Evolutionary conservation across 1,140 invertebrate genomes (phyloP).

Genomic region (Vanessa tameamea): DNA sequence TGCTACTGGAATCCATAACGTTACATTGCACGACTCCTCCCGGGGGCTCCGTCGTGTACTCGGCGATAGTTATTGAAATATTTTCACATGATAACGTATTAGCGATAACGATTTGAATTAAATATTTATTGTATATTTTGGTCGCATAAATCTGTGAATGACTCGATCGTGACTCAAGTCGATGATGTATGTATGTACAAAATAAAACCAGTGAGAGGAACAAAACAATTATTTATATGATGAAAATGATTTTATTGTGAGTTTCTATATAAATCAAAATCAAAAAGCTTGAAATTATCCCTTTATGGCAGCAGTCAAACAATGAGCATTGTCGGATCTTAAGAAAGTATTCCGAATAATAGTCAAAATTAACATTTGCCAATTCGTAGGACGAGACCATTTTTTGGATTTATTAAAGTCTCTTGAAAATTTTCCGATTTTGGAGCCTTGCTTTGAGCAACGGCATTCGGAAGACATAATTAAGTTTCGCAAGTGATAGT

Average conservation of each 20-base stretch:
- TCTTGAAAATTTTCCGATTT: not conserved
- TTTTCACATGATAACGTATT: not conserved
- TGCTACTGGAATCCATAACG: conserved; percentile 74
- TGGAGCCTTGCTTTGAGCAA: conserved; percentile 2
- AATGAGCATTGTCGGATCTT: conserved; percentile 31
- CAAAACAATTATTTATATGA: conserved; percentile 9
- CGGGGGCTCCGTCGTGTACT: not conserved
- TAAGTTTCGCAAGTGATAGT: conserved; percentile 33
- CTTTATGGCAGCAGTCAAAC: conserved; percentile 28
- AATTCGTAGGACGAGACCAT: not conserved
- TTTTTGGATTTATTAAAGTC: not conserved
- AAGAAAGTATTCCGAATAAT: conserved; percentile 36
- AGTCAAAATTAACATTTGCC: conserved; percentile 13
- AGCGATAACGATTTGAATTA: not conserved
- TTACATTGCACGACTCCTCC: conserved; percentile 48
- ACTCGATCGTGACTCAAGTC: not conserved
- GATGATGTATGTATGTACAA: conserved; percentile 33
- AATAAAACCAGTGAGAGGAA: conserved; percentile 11
- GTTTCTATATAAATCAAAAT: conserved; percentile 27
- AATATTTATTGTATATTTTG: not conserved
- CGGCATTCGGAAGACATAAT: conserved; percentile 35
- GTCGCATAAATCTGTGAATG: conserved; percentile 11
- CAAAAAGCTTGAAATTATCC: conserved; percentile 40
- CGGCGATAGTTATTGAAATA: conserved; percentile 23
- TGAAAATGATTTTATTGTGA: conserved; percentile 16